Evolutionary conservation across 2,113 vertebrate genomes (phyloP), one percentile per base, ranked within the genome.

Genomic region (Panthera uncia): DNA sequence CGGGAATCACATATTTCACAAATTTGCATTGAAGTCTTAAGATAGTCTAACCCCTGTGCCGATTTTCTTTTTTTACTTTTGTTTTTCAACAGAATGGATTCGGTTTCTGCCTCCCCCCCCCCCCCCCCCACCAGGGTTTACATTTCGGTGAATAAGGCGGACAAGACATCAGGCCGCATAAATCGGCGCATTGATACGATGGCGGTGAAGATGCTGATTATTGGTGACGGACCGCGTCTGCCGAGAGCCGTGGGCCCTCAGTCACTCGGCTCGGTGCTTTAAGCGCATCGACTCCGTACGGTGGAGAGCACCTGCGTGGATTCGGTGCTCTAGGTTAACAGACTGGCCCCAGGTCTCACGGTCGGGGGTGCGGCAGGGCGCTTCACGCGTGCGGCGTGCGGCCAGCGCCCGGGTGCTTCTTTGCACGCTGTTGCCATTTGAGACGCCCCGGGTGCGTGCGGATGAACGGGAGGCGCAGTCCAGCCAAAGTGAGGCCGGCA

Each of bases 401-500:
- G 25, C 23, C 68, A 50, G 52, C 36, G n/a, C 33, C 15, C 0
- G 0, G 11, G 15, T 11, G 19, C 4, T 23, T 55, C 36, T 29
- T 16, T 29, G 36, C 15, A 27, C 13, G 33, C 1, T 19, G 2
- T 13, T 15, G 12, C 11, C 13, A 3, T 21, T 25, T 16, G 13
- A 16, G 33, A 85, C 55, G 50, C 33, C 25, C 31, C 73, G 16
- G 23, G 33, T 27, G 15, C 7, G 36, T 5, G 27, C 36, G 4
- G 7, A 36, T 50, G 71, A 55, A 8, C 9, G 5, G 11, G 71
- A 52, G 50, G 25, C 29, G 10, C 9, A 4, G 1, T 12, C 18
- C 71, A 48, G 29, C 27, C 4, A 18, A 36, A 38, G 19, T 55
- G 13, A 21, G 13, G 50, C 41, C n/a, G 18, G 31, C 5, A 41